Base-by-base conservation (phyloP, 2,888 invertebrate species). In the Melangyna quadrimaculata region DNA sequence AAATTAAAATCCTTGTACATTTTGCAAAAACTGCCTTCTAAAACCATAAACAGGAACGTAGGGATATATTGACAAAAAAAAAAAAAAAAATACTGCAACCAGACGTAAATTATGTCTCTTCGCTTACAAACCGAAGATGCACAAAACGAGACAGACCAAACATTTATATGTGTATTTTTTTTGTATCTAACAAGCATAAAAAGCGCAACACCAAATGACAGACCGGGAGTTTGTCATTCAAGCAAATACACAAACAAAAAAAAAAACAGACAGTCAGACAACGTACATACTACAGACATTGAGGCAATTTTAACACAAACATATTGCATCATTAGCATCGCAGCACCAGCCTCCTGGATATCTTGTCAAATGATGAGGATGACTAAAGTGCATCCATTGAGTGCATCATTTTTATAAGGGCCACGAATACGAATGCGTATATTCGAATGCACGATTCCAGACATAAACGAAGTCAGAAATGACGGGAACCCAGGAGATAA, bases 331-430 rank as follows among this genome's bases (percentile, higher is more conserved):
- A 86, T 80, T 77, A 86, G 69, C 63, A 78, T 81, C 19, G 14
- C 19, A 22, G 27, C 32, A 55, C 14, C 10, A 57, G 32, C 24
- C 27, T 24, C 12, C 32, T 72, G 35, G 59, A 29, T 29, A 24
- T 70, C 55, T 73, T 71, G 69, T 61, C 59, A 59, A n/a, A n/a
- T n/a, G 32, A 51, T 51, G 51, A 51, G 51, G 14, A 51, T 73
- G 63, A 69, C 5, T 29, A 53, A 80, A 80, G 77, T 86, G 86
- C 86, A 86, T 86, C 70, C 73, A 67, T 48, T 17, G 77, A 81
- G 67, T 86, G 86, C 86, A 86, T 78, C 86, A 86, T 77, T 80
- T 81, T 73, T 81, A 57, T 35, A 69, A 84, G 75, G 57, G 79
- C 69, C 10, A 12, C 43, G 17, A 65, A 32, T 65, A 27, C 45